A percentile compares a stretch with the other conserved stretches of the same genome.
Conservation (phyloP, 2,113 vertebrate genomes). For the Centropristis striata region DNA sequence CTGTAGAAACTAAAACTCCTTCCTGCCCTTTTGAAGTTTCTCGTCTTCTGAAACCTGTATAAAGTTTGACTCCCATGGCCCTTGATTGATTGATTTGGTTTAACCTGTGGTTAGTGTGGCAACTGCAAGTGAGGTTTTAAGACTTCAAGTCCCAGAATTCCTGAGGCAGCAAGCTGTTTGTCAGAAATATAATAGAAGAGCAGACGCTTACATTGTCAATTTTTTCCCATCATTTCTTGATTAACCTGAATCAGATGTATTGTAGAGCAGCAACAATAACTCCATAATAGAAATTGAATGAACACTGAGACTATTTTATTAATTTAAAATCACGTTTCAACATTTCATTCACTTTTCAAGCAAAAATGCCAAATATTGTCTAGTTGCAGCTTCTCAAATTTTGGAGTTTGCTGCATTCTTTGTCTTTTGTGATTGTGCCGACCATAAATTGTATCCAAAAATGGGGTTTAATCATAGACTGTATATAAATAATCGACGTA, state of each 20-base stretch:
- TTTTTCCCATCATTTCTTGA: too few relatives aligned
- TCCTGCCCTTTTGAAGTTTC: neutral
- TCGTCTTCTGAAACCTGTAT: neutral
- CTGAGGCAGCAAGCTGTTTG: neutral
- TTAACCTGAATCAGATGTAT: too few relatives aligned
- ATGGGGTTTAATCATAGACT: too few relatives aligned
- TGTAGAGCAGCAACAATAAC: too few relatives aligned
- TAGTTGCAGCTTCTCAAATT: neutral
- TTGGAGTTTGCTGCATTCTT: neutral
- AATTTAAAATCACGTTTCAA: neutral
- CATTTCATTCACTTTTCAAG: too few relatives aligned
- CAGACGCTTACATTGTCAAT: neutral
- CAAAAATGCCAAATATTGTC: too few relatives aligned
- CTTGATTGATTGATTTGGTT: neutral
- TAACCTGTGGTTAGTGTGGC: neutral
- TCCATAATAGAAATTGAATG: too few relatives aligned
- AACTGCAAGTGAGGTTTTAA: neutral
- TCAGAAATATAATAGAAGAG: neutral
- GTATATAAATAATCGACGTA: too few relatives aligned
- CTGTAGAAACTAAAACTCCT: neutral
- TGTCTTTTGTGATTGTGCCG: neutral
- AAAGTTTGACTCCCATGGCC: neutral
- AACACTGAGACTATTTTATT: too few relatives aligned
- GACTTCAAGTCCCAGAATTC: neutral
- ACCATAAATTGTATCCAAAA: too few relatives aligned